A percentile compares a stretch with the other conserved stretches of the same genome.
Conservation (phyloP, 1,140 invertebrate genomes). For the Paracyclopina nana region DNA sequence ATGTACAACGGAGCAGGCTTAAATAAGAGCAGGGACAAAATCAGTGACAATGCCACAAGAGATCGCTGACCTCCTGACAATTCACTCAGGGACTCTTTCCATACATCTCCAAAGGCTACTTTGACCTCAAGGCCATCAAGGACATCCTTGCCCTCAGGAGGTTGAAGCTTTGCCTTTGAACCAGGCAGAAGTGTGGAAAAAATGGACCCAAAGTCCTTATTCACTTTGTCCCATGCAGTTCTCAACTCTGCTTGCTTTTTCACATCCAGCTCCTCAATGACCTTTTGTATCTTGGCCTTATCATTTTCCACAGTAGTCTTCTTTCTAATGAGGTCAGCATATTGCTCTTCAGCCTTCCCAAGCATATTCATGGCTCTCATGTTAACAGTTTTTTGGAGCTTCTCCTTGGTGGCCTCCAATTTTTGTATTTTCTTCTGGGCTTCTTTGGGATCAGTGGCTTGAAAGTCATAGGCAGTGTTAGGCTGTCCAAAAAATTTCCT, state of each 20-base stretch:
- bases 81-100: slow-evolving; percentile 91
- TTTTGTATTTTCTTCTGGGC: slow-evolving; percentile 37
- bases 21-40: slow-evolving; percentile 86
- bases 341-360: slow-evolving; percentile 66
- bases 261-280: slow-evolving; percentile 68
- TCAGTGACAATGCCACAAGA: slow-evolving; percentile 83
- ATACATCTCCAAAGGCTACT: slow-evolving; percentile 75
- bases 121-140: slow-evolving; percentile 76
- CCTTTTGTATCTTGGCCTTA: slow-evolving; percentile 53
- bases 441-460: slow-evolving; percentile 35
- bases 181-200: slow-evolving; percentile 78
- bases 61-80: slow-evolving; percentile 91
- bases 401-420: slow-evolving; percentile 43
- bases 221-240: slow-evolving; percentile 60
- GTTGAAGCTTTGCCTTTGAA: slow-evolving; percentile 58
- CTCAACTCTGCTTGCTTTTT: slow-evolving; percentile 63
- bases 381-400: slow-evolving; percentile 57
- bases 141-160: slow-evolving; percentile 46
- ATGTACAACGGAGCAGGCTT: slow-evolving; percentile 97
- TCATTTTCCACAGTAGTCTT: slow-evolving; percentile 67
- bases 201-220: slow-evolving; percentile 87
- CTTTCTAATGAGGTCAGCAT: slow-evolving; percentile 54
- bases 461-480: slow-evolving; percentile 35
- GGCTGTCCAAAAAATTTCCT: slow-evolving; percentile 53
- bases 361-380: slow-evolving; percentile 63